phyloP scores from a whole-genome alignment of 2,797 vertebrate species.

The Sternarchorhynchus goeldii region DNA sequence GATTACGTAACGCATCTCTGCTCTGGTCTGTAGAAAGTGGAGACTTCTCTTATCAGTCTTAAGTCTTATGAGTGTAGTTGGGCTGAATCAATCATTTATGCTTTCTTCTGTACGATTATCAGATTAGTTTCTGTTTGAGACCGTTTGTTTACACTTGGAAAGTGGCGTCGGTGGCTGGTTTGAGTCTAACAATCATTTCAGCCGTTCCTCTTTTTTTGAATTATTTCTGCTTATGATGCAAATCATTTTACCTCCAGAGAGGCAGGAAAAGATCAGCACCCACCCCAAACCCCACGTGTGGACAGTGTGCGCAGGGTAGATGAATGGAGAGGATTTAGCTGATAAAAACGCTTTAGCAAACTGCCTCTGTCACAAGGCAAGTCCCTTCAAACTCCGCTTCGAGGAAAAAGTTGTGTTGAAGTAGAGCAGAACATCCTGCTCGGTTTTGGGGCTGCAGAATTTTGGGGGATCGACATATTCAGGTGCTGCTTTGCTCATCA shows the following conservation, averaged over 20 bases:
- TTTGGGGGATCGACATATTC: no score
- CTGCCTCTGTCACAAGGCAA: background rate
- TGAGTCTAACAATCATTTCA: background rate
- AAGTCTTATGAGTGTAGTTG: background rate
- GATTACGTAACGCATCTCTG: background rate
- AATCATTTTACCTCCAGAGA: background rate
- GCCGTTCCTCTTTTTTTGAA: background rate
- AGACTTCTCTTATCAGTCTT: background rate
- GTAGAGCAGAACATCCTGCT: no score
- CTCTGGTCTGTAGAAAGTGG: background rate
- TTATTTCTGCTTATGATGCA: background rate
- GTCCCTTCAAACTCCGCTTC: no score
- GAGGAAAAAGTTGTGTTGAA: no score
- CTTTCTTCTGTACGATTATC: background rate
- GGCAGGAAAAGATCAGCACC: background rate
- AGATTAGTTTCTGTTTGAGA: background rate
- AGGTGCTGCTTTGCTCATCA: no score
- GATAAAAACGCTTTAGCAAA: constrained; percentile 8
- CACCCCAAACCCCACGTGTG: background rate
- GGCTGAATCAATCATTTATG: background rate
- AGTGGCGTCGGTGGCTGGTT: background rate
- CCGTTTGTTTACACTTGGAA: background rate
- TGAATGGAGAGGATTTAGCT: background rate
- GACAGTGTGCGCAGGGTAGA: constrained; percentile 8
- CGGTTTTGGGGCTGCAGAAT: no score